These are phyloP conservation scores for Andricus grossulariae DNA, from an alignment of 1,140 invertebrate genomes.

Conservation along the genomic window DNA sequence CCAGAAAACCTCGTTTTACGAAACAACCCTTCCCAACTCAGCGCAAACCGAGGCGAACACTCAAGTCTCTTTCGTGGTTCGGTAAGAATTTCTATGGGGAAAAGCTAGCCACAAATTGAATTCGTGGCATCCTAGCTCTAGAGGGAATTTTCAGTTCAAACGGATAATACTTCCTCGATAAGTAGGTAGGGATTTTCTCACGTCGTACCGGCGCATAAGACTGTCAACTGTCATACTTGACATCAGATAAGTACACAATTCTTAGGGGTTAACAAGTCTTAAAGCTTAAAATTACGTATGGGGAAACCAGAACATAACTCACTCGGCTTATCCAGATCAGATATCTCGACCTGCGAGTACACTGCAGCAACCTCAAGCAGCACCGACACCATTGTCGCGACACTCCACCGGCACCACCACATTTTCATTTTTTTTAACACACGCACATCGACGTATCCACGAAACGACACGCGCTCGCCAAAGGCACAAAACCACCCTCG, in stretches of 20 bases:
- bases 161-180: background rate
- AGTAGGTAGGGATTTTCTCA: background rate
- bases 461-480: slow-evolving; percentile 2
- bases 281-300: slow-evolving; percentile 15
- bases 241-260: background rate
- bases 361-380: slow-evolving; percentile 49
- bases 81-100: background rate
- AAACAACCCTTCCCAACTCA: slow-evolving; percentile 32
- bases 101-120: background rate
- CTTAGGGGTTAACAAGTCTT: background rate
- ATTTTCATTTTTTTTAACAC: slow-evolving; percentile 54
- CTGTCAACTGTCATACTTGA: too few species aligned
- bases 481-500: slow-evolving; percentile 33
- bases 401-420: slow-evolving; percentile 62
- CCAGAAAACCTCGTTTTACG: slow-evolving; percentile 6
- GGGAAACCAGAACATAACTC: slow-evolving; percentile 55
- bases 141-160: background rate
- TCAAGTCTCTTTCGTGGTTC: background rate
- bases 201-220: background rate
- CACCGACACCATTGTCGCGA: slow-evolving; percentile 52
- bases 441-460: slow-evolving; percentile 32
- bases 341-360: slow-evolving; percentile 57
- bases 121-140: background rate
- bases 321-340: slow-evolving; percentile 70
- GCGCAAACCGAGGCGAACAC: too few species aligned